Conservation (phyloP, 2,797 vertebrate genomes). For the Pangasius larnaudii region DNA sequence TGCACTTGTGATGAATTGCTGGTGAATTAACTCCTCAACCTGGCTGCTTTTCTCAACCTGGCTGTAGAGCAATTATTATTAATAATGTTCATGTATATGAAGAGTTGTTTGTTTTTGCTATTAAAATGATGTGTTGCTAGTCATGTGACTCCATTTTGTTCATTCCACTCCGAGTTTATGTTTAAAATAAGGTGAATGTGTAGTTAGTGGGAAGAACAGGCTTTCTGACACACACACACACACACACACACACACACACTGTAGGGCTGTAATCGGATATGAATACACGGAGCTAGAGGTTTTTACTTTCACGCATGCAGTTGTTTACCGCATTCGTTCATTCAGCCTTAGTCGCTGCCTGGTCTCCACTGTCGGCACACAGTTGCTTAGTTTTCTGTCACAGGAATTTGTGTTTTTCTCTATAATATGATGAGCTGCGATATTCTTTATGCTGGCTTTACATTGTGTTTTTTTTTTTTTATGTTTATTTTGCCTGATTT, state of each 20-base stretch:
- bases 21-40: not conserved
- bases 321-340: no score
- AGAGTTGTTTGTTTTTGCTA: not conserved
- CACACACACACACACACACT: not conserved
- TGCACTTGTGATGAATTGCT: not conserved
- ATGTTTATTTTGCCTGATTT: no score
- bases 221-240: no score
- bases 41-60: no score
- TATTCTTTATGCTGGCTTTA: no score
- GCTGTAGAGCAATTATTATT: not conserved
- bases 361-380: no score
- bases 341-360: no score
- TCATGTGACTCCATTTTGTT: not conserved
- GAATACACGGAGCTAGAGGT: not conserved
- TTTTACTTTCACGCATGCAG: not conserved
- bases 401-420: no score
- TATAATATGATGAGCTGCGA: no score
- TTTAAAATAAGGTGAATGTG: not conserved
- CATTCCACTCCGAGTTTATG: not conserved
- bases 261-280: not conserved
- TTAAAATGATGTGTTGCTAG: conserved; percentile 8
- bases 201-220: not conserved
- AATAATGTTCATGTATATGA: conserved; percentile 7
- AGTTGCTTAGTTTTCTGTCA: not conserved
- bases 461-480: no score